Evolutionary conservation across 64 coral and sea anemone species (phyloP), one percentile per base, ranked within the genome.

Genomic region (Cladopsammia gracilis): DNA sequence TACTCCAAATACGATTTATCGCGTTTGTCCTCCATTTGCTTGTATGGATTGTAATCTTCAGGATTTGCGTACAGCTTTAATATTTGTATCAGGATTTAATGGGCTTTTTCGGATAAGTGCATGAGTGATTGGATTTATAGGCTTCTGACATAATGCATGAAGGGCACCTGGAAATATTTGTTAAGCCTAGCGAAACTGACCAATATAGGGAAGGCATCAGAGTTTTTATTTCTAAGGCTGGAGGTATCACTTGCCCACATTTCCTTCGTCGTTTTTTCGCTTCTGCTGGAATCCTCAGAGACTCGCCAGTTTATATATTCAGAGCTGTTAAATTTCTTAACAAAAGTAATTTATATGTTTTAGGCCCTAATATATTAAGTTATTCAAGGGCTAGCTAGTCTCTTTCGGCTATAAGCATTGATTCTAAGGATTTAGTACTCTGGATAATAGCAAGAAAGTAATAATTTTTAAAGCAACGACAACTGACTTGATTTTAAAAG

Each of bases 31-130:
- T 25, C 4, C 6, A 19, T 74, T 88, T 88, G 49, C 86, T 3
- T 10, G 12, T 3, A 9, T 43, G 20, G 62, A 48, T 58, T 42
- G 48, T 14, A 88, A 72, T 42, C 52, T 59, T 45, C 13, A 88
- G 54, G 86, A 75, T 75, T 75, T 88, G 11, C 62, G 53, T 74
- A 53, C 86, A 56, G 86, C 86, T 10, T 70, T 75, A 61, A 43
- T 88, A 58, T 62, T 73, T 75, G 53, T 71, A 20, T 57, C 74
- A 11, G 81, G 81, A 15, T 85, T 85, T 62, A 10, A 34, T 25
- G 81, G 81, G 4, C 64, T 85, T 12, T 85, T 85, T 66, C 7
- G 82, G 25, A 49, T 85, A 25, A 85, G n/a, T 15, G n/a, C n/a
- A n/a, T n/a, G 82, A 85, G 48, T 85, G 67, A 85, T 64, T 85